Conservation (phyloP, 2,113 vertebrate species). For the Carollia perspicillata region DNA sequence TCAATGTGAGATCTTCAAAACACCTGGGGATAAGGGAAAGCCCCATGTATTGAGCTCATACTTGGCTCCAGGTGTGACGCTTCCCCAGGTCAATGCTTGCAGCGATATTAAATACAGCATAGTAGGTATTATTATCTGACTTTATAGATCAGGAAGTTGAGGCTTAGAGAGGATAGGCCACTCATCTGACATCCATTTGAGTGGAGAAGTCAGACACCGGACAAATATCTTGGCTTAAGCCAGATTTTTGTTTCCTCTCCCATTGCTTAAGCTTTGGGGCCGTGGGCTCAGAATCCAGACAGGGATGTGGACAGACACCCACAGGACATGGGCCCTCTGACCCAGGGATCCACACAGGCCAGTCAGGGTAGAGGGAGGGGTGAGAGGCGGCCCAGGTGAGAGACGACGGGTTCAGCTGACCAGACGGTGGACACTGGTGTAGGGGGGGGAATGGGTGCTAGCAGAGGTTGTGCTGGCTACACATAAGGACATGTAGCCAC, state of each 20-base stretch:
- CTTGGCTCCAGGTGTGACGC: too few relatives aligned
- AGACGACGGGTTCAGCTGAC: neutral
- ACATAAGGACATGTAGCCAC: fast-evolving
- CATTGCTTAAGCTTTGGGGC: neutral
- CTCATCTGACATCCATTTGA: neutral
- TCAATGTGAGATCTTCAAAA: neutral
- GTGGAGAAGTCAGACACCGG: neutral
- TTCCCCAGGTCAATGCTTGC: neutral
- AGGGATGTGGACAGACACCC: neutral
- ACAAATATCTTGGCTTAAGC: neutral
- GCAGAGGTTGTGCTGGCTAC: neutral
- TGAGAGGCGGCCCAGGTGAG: neutral
- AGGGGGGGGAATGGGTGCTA: neutral
- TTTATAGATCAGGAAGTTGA: neutral
- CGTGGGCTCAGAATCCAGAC: neutral
- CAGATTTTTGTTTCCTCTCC: neutral
- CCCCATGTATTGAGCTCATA: neutral
- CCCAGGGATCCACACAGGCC: neutral
- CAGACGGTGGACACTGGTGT: neutral
- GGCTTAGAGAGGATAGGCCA: neutral
- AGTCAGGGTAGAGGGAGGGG: neutral
- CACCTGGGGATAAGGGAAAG: neutral
- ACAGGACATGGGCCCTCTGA: neutral
- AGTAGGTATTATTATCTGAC: neutral
- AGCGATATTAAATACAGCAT: too few relatives aligned